Evolutionary conservation across 2,888 invertebrate genomes (phyloP), one percentile per base, ranked within the genome.

Genomic region (Zeuzera pyrina): DNA sequence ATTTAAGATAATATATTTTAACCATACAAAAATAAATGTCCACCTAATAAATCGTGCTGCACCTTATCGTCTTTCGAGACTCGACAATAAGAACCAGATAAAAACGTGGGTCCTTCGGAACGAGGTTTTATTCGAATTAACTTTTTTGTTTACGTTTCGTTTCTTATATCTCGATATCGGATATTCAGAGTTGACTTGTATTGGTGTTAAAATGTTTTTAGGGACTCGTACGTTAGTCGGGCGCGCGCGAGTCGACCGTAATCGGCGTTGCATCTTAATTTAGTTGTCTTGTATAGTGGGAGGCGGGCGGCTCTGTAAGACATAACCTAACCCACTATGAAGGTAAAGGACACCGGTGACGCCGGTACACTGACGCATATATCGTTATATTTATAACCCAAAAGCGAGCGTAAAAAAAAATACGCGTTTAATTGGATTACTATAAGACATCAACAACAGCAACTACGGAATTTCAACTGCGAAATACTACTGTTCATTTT

Each of bases 1-100:
- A 71, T 81, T 81, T 79, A 78, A 79, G 81, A 81, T 79, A 78
- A 78, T 78, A 77, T 78, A 78, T 78, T 73, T 73, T 63, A 70
- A 11, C 65, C 55, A 57, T 65, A 72, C 63, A 71, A 71, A 77
- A 78, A 73, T 73, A 77, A 77, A 74, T 78, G 76, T 70, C 74
- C 74, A 71, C 64, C 67, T 67, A 70, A 81, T 81, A 79, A 79
- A 81, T 79, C 74, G 68, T 65, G 58, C 44, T 47, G 58, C 60
- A 57, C 66, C 70, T 79, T 79, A 79, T 81, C 79, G 66, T 52
- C 57, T 66, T 67, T 65, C 59, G 64, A 67, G 68, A 62, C 61
- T 56, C 59, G 74, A 76, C 78, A 69, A 63, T 72, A 72, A 74
- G 66, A 63, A 56, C 57, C 65, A 63, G 78, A 78, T 78, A 78